Evolutionary conservation across 2,113 vertebrate genomes (phyloP).

Genomic region (Rhea americana): DNA sequence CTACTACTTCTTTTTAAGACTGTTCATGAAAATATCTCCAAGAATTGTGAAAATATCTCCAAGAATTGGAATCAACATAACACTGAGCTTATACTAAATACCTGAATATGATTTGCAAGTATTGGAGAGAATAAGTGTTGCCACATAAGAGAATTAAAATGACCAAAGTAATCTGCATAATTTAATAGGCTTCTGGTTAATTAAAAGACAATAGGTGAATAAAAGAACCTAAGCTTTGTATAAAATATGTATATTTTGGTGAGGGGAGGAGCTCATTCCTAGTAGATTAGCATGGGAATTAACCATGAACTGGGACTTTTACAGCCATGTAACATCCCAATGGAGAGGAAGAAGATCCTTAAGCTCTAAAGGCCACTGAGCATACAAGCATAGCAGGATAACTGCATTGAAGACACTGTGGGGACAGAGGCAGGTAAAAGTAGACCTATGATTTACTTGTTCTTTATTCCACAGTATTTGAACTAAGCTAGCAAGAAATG

Average conservation of each 20-base stretch:
- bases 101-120: not conserved
- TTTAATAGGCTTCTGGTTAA: not conserved
- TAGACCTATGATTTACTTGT: not conserved
- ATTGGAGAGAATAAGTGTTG: not conserved
- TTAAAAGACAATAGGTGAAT: not conserved
- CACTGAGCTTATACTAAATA: not conserved
- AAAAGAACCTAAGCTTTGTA: not conserved
- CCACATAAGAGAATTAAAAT: not conserved
- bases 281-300: accelerated
- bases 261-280: not conserved
- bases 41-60: not conserved
- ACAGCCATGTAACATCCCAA: not conserved
- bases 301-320: not conserved
- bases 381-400: not conserved
- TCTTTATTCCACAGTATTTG: not conserved
- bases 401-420: not conserved
- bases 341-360: not conserved
- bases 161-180: not conserved
- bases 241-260: not conserved
- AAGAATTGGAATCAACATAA: not conserved
- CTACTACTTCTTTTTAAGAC: not conserved
- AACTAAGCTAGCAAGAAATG: not conserved
- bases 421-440: not conserved
- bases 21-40: slow-evolving; percentile 1
- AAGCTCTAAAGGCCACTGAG: not conserved